Conservation (phyloP, 2,113 vertebrate species). For the Nesogale talazaci region DNA sequence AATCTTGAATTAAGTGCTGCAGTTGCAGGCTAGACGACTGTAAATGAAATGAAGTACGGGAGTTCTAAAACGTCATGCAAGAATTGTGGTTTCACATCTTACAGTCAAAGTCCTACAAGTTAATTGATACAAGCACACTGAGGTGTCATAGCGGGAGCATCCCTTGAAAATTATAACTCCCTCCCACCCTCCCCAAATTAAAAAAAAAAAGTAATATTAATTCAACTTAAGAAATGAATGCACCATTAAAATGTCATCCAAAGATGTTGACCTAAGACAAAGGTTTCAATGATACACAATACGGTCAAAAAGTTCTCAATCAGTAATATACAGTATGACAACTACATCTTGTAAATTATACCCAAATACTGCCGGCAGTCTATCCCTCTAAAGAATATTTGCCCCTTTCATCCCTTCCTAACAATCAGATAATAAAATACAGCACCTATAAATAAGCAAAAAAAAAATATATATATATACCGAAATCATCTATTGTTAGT, state of each 20-base stretch:
- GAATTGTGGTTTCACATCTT: slow-evolving; percentile 90
- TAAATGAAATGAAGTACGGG: slow-evolving; percentile 88
- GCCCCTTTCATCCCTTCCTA: slow-evolving; percentile 98
- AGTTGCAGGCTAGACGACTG: slow-evolving; percentile 86
- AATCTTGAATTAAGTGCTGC: slow-evolving; percentile 87
- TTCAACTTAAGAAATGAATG: slow-evolving; percentile 93
- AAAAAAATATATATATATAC: slow-evolving; percentile 95
- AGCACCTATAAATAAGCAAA: slow-evolving; percentile 99
- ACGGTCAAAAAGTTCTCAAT: slow-evolving; percentile 94
- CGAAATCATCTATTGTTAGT: slow-evolving; percentile 94
- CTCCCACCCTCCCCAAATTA: slow-evolving; percentile 85
- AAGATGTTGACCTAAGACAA: slow-evolving; percentile 93
- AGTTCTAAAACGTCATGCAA: slow-evolving; percentile 88
- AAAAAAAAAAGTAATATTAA: slow-evolving; percentile 89
- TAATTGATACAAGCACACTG: slow-evolving; percentile 89
- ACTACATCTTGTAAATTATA: slow-evolving; percentile 99
- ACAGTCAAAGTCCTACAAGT: slow-evolving; percentile 89
- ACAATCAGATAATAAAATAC: slow-evolving; percentile 98
- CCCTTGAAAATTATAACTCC: slow-evolving; percentile 87
- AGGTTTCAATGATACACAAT: slow-evolving; percentile 95
- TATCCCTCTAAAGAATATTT: slow-evolving; percentile 98
- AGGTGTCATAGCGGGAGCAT: slow-evolving; percentile 89
- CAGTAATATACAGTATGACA: slow-evolving; percentile 99
- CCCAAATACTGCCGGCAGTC: slow-evolving; percentile 99
- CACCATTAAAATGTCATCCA: slow-evolving; percentile 94